Evolutionary conservation across 2,797 vertebrate species (phyloP).

Genomic region (Limnodromus scolopaceus): DNA sequence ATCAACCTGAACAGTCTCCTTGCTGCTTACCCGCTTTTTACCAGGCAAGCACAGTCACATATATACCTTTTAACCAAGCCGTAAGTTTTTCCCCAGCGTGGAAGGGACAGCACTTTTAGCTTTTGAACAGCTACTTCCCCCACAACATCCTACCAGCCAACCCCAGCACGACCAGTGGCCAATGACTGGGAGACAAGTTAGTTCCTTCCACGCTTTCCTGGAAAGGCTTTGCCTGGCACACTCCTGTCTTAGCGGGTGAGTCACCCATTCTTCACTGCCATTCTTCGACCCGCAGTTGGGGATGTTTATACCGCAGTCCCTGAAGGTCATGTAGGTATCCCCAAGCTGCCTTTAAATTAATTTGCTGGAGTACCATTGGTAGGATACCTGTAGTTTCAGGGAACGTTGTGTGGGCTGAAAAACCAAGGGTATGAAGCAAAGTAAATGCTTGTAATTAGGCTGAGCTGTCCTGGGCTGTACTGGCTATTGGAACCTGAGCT

Average conservation of each 20-base stretch:
- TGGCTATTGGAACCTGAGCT: neutral
- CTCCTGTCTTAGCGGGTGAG: neutral
- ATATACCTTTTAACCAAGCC: neutral
- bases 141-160: neutral
- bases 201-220: slow-evolving; percentile 34
- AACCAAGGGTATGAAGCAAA: slow-evolving; percentile 13
- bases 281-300: neutral
- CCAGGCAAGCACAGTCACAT: neutral
- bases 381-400: neutral
- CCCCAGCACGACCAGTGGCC: neutral
- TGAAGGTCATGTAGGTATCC: slow-evolving; percentile 19
- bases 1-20: neutral
- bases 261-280: neutral
- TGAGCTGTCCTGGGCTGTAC: neutral
- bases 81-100: rapidly evolving
- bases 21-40: neutral
- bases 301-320: neutral
- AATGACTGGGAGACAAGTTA: neutral
- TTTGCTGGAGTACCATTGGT: neutral
- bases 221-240: slow-evolving; percentile 51
- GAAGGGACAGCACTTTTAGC: neutral
- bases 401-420: slow-evolving; percentile 23
- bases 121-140: neutral
- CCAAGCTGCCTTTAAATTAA: slow-evolving; percentile 50
- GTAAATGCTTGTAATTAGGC: slow-evolving; percentile 11